Evolutionary conservation across 2,888 invertebrate genomes (phyloP), one percentile per base, ranked within the genome.

Genomic region (Agrotis clavis): DNA sequence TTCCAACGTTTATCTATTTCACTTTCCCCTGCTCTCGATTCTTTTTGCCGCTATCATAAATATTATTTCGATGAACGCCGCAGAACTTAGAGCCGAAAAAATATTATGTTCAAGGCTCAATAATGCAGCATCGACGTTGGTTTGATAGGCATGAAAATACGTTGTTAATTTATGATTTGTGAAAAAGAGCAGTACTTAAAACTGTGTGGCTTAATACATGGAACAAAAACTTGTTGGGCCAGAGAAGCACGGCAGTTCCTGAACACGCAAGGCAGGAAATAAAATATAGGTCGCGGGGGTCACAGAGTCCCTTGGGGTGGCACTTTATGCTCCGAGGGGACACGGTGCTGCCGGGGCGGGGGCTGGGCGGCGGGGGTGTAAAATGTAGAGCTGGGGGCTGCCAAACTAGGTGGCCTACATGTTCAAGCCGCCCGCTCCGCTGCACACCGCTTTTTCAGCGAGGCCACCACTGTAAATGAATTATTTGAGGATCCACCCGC

Each of bases 391-490:
- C 56, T 59, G 69, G 75, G 79, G 79, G 81, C 69, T 81, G 65
- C 73, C 77, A 82, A 93, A 94, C 91, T 93, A 91, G 94, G 94
- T 94, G 93, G 87, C 94, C 93, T 93, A 94, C 90, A 92, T 94
- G 88, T 87, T 87, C 88, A 89, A 73, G 67, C 85, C 79, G 56
- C 74, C 73, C 83, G 79, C 76, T 80, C 62, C 79, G 83, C 80
- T 88, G 88, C 87, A 87, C 86, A 86, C 69, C 85, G 86, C 78
- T 87, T 88, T 91, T 90, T 89, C 88, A 89, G 86, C 84, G 86
- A 82, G 85, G 77, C 83, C 83, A 78, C 74, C 69, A 77, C 85
- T 83, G 87, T 86, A 91, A 89, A 90, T 89, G 82, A 90, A 90
- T 91, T 75, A 83, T 83, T 87, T 80, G 84, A 86, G 83, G 74